phyloP scores from a whole-genome alignment of 2,113 vertebrate species.

The Erpornis zantholeuca region DNA sequence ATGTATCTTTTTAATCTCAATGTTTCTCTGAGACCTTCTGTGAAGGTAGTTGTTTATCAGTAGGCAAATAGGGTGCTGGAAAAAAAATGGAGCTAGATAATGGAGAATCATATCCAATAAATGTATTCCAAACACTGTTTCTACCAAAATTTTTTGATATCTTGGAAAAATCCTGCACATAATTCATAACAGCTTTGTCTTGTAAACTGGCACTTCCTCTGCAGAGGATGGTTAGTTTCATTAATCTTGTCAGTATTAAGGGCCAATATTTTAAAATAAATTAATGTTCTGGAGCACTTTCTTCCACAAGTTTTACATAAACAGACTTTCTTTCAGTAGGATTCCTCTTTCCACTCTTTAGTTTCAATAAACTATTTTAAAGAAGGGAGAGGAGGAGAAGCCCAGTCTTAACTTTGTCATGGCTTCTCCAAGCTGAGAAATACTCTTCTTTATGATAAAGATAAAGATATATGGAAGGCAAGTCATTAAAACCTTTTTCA shows the following conservation, averaged over 20 bases:
- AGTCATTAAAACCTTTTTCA: neutral
- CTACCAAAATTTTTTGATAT: neutral
- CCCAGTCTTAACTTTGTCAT: neutral
- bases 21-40: neutral
- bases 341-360: neutral
- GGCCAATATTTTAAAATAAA: conserved; percentile 7
- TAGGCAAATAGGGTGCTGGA: neutral
- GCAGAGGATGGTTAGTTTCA: neutral
- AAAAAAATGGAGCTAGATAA: neutral
- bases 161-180: neutral
- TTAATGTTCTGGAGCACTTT: conserved; percentile 29
- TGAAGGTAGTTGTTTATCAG: neutral
- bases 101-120: neutral
- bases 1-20: neutral
- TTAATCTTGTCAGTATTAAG: conserved; percentile 24
- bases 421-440: neutral
- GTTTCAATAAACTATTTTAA: neutral
- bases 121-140: neutral
- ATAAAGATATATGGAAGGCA: neutral
- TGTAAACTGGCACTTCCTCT: neutral
- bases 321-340: neutral
- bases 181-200: neutral
- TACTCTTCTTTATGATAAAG: neutral
- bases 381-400: neutral
- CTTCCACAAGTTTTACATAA: neutral